Evolutionary conservation across 2,888 invertebrate species (phyloP), one percentile per base, ranked within the genome.

Genomic region (Drosophila nr. perissopoda): DNA sequence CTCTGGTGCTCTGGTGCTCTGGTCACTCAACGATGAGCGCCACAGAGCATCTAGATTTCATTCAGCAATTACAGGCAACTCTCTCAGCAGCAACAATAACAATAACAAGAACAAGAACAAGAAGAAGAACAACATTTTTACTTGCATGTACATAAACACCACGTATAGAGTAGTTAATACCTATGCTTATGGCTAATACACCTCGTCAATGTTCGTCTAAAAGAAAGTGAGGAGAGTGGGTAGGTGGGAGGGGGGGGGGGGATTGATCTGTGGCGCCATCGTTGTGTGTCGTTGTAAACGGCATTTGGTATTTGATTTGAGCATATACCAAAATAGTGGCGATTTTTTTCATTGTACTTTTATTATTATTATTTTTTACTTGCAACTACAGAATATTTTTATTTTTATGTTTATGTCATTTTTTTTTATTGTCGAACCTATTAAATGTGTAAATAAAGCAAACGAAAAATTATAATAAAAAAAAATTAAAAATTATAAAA

Each of bases 401-500:
- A 72, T 72, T 62, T 48, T 29, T 67, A 61, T 77, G 45, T 65
- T 68, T 59, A 64, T 65, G 13, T 36, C 21, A 18, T 29, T 31
- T 51, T 68, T 57, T 58, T 78, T 65, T 57, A 56, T 68, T 76
- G 49, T 71, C 66, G 62, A 73, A 45, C 69, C 62, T 66, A 69
- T 80, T 80, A 63, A 80, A 80, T 60, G 65, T 80, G 78, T 80
- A 77, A 73, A 78, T 72, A 80, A 80, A 69, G 29, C 45, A n/a
- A 80, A 73, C 73, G 58, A 80, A 69, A 70, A 56, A 57, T 64
- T 75, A 56, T 36, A 70, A 78, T 61, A 79, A 75, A 75, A 65
- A 74, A 51, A 78, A 68, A 78, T 74, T 78, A 67, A 69, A 78
- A 65, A 74, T 45, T 48, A 54, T 31, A 48, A 52, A 60, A 57